Evolutionary conservation across 2,888 invertebrate genomes (phyloP), one percentile per base, ranked within the genome.

Genomic region (Raillietiella orientalis): DNA sequence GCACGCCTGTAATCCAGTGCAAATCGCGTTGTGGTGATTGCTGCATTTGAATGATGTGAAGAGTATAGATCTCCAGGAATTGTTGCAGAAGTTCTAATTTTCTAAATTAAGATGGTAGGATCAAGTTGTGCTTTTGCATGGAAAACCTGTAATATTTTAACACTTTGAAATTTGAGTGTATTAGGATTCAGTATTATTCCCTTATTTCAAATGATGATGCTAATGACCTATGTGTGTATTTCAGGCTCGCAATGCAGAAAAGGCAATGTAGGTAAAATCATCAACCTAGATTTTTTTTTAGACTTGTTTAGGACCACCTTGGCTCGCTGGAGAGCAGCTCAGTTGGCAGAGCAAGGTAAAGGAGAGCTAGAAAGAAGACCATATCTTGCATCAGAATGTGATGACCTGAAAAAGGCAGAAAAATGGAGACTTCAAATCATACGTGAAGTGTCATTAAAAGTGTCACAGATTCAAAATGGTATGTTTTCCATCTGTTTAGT

Each of bases 401-500:
- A 65, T 35, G 77, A 77, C 41, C 46, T 93, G 19, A 63, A 66
- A 20, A 75, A 79, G 42, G 77, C 84, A 17, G 90, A 96, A 44
- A 84, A 79, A 51, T 93, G 84, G 69, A 56, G 96, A 33, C 57
- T 82, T 46, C 90, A 96, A 45, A 84, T 99, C 30, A 77, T 96
- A 28, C 56, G 87, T 29, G 96, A 99, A 50, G 71, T 96, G 21
- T 82, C 93, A 0, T 75, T 84, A 42, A 99, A 96, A 55, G 93
- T 99, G 1, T 75, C 93, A 2, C 84, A 90, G 48, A 99, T 99
- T 43, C 96, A 99, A 46, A 93, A 93, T 50, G 82, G 70, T 67
- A 43, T 34, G 30, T 25, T 6, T 19, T 32, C 12, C 14, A 21
- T 14, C 29, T 32, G 4, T 5, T 6, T 12, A 12, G 15, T 9